Evolutionary conservation across 2,888 invertebrate species (phyloP).

Genomic region (Xestoiulus laeticollis): DNA sequence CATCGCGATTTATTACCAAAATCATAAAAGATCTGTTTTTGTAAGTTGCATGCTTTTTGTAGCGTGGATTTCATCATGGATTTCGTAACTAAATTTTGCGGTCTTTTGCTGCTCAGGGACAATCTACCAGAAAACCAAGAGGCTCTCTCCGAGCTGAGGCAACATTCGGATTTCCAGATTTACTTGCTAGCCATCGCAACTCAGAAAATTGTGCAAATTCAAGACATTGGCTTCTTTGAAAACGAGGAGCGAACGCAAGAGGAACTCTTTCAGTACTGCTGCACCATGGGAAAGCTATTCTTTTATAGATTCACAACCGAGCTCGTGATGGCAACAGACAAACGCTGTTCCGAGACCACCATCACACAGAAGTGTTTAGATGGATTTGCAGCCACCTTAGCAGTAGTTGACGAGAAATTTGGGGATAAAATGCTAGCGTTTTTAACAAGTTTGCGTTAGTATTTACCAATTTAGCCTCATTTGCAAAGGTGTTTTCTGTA

Average conservation of each 20-base stretch:
- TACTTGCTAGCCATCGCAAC: slow-evolving; percentile 24
- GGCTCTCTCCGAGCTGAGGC: slow-evolving; percentile 1
- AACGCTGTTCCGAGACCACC: background rate
- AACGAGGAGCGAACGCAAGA: background rate
- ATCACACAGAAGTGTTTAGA: background rate
- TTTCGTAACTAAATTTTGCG: background rate
- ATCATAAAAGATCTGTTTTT: background rate
- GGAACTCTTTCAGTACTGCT: slow-evolving; percentile 45
- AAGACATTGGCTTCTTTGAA: background rate
- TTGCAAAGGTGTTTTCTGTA: too few species aligned
- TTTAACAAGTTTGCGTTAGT: slow-evolving; percentile 26
- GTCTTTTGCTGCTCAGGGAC: background rate
- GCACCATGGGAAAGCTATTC: background rate
- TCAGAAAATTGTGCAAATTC: slow-evolving; percentile 19
- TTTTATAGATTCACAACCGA: background rate
- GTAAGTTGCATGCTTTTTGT: slow-evolving; percentile 8
- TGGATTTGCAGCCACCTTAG: background rate
- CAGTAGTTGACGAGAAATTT: background rate
- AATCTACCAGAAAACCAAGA: slow-evolving; percentile 22
- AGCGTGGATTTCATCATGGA: background rate
- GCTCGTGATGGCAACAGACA: background rate
- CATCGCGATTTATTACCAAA: background rate
- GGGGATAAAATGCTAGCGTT: background rate
- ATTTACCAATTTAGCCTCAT: background rate
- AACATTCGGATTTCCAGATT: slow-evolving; percentile 12